Percentiles rank a stretch among this genome's conserved stretches.
phyloP scores from a whole-genome alignment of 2,113 vertebrate genomes.

The Fulmarus glacialis region DNA sequence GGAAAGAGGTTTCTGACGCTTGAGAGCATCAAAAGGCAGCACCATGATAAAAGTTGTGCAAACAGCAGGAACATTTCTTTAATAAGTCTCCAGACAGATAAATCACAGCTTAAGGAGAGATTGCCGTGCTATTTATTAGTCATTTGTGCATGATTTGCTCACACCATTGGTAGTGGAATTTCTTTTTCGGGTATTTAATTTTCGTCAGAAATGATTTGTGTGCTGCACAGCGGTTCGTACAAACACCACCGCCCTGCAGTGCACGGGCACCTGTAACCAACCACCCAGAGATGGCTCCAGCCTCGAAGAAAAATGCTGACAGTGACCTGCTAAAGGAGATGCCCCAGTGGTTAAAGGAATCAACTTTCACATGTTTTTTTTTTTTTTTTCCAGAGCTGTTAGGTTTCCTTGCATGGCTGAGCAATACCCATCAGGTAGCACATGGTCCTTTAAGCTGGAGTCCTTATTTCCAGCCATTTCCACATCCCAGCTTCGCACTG shows the following conservation, averaged over 20 bases:
- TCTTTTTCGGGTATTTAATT: slow-evolving; percentile 51
- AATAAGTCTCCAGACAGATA: slow-evolving; percentile 56
- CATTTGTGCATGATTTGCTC: slow-evolving; percentile 61
- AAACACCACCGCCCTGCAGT: background rate
- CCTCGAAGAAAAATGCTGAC: background rate
- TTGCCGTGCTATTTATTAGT: slow-evolving; percentile 38
- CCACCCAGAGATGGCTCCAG: background rate
- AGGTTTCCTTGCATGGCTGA: background rate
- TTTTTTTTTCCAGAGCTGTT: background rate
- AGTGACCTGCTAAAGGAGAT: background rate
- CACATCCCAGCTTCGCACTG: background rate
- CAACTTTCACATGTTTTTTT: background rate
- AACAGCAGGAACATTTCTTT: slow-evolving; percentile 43
- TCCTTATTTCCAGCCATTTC: background rate
- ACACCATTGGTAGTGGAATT: slow-evolving; percentile 33
- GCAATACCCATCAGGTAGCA: background rate
- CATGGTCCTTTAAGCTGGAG: background rate
- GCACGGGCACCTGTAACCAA: background rate
- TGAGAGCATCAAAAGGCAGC: background rate
- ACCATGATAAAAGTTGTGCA: background rate
- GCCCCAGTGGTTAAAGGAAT: background rate
- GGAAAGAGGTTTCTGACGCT: background rate
- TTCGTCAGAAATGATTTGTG: slow-evolving; percentile 47
- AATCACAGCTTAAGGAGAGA: slow-evolving; percentile 51
- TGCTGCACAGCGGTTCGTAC: background rate